Conservation (phyloP, 2,888 invertebrate species). For the Rhimphoctona megacephalus region DNA sequence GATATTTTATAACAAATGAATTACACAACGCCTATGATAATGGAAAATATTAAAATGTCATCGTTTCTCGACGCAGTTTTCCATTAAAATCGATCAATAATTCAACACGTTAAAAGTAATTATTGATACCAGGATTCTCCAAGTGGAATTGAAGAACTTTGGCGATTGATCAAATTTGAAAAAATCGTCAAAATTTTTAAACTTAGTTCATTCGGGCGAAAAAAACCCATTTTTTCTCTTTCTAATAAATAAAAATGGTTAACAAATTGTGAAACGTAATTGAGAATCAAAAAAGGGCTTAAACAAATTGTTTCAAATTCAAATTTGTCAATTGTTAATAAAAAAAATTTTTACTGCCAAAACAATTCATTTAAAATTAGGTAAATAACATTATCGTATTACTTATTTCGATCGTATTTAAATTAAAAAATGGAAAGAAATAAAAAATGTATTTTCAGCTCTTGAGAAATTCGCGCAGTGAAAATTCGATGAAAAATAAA, state of each 20-base stretch:
- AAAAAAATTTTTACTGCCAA: no score
- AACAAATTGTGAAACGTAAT: no score
- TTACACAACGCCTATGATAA: background rate
- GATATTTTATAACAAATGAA: background rate
- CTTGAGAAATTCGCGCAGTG: background rate
- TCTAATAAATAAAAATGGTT: background rate
- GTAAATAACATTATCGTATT: background rate
- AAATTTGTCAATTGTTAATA: background rate
- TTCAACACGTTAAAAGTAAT: background rate
- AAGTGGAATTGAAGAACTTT: background rate
- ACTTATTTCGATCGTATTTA: background rate
- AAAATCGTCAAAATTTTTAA: no score
- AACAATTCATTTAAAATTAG: no score
- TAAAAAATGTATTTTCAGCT: background rate
- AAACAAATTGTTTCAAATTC: background rate
- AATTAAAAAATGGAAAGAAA: background rate
- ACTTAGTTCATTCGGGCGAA: no score
- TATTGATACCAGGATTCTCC: constrained; percentile 6
- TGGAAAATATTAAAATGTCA: background rate
- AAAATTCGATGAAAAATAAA: background rate
- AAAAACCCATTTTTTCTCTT: background rate
- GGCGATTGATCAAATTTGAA: background rate
- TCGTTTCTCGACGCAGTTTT: constrained; percentile 4
- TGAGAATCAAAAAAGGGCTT: no score
- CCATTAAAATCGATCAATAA: background rate